Percentiles rank a stretch among this genome's conserved stretches.
phyloP scores from a whole-genome alignment of 2,113 vertebrate genomes.

The Dasyornis broadbenti region DNA sequence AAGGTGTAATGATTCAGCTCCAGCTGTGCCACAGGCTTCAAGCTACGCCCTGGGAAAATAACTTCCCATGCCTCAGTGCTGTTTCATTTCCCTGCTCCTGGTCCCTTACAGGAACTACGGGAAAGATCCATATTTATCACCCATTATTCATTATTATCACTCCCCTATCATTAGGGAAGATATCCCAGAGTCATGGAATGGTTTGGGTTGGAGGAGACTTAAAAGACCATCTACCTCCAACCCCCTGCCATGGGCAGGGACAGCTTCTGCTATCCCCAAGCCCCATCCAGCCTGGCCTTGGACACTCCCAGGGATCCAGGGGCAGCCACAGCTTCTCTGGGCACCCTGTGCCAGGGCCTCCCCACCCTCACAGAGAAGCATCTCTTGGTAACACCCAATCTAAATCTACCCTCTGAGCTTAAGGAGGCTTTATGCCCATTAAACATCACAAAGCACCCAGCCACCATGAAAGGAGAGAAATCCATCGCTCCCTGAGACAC shows the following conservation, averaged over 20 bases:
- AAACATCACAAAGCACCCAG: background rate
- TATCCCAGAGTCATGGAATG: background rate
- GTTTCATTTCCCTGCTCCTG: background rate
- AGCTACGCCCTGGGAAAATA: background rate
- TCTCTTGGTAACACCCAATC: background rate
- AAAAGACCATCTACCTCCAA: background rate
- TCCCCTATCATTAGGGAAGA: background rate
- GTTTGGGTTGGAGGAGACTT: background rate
- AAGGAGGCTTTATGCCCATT: background rate
- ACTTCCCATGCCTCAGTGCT: background rate
- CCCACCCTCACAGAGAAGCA: background rate
- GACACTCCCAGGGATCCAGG: background rate
- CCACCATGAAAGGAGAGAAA: background rate
- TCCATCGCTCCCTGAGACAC: background rate
- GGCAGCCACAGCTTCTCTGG: background rate
- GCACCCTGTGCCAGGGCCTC: background rate
- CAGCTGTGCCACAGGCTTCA: background rate
- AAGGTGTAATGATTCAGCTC: background rate
- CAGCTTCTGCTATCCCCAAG: rapidly evolving
- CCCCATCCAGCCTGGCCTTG: rapidly evolving
- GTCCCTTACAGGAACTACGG: background rate
- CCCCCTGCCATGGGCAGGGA: background rate
- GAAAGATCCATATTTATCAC: background rate
- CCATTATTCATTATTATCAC: background rate
- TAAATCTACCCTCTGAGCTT: background rate